Base-by-base conservation (phyloP, 2,888 invertebrate species). In the Sthenelais limicola region DNA sequence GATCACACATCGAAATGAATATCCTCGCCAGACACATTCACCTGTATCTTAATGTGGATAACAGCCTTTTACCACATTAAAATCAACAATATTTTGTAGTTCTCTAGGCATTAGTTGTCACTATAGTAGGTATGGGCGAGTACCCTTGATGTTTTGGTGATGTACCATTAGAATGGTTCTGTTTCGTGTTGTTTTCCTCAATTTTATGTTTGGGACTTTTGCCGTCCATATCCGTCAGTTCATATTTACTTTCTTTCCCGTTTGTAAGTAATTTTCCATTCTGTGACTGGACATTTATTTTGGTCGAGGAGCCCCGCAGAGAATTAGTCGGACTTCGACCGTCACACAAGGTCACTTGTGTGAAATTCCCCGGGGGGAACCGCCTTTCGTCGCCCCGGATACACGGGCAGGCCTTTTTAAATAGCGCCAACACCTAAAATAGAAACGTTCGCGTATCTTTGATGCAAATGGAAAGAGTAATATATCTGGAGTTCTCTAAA, bases 341-440 rank as follows among this genome's bases (percentile, higher is more conserved):
- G 62, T 62, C 62, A 38, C 38, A 62, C 35, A 62, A 35, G 1
- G 62, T 62, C 5, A 62, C 62, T 28, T 62, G 62, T 7, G 62
- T 62, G 26, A 62, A 62, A 28, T 62, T 62, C 12, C 62, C 38
- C 3, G 62, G 43, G 12, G 21, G 35, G 38, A 33, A 21, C 35
- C 26, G n/a, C n/a, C n/a, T n/a, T n/a, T n/a, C n/a, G n/a, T n/a
- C n/a, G n/a, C n/a, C n/a, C n/a, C n/a, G n/a, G n/a, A 62, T 62
- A 9, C 9, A 43, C 5, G 62, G 62, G 43, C 62, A 62, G 26
- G 43, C 24, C 62, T 62, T 62, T 62, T 62, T 9, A 62, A 62
- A 62, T 26, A 38, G 62, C 26, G 62, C 24, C n/a, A 62, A 43
- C 35, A 62, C 62, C 62, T 62, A 28, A 35, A 21, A n/a, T n/a